Evolutionary conservation across 2,888 invertebrate genomes (phyloP).

Genomic region (Neoscelio sp.): DNA sequence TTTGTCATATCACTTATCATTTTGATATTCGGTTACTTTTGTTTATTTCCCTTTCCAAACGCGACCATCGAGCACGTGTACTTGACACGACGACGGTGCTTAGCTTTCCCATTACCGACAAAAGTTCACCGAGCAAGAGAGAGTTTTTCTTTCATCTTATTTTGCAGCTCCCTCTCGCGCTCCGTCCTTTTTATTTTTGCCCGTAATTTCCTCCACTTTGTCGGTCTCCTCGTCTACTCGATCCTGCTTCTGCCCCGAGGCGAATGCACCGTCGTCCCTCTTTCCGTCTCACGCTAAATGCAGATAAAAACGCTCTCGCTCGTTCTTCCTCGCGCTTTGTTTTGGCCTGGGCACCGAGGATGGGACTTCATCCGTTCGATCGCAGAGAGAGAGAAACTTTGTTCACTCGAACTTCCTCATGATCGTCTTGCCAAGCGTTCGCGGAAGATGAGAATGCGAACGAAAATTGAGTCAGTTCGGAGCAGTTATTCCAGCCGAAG

Average conservation of each 20-base stretch:
- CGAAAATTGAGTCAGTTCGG: conserved; percentile 51
- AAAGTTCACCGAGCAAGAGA: conserved; percentile 45
- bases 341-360: background rate
- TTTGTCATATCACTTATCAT: no score
- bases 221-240: conserved; percentile 51
- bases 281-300: no score
- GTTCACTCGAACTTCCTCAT: conserved; percentile 38
- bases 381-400: conserved; percentile 53
- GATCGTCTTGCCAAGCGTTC: conserved; percentile 52
- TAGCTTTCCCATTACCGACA: conserved; percentile 68
- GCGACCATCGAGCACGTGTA: conserved; percentile 29
- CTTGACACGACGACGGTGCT: conserved; percentile 58
- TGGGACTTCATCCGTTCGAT: conserved; percentile 57
- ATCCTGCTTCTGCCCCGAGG: conserved; percentile 58
- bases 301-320: conserved; percentile 40
- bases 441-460: conserved; percentile 29
- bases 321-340: conserved; percentile 32
- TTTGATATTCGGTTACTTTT: no score
- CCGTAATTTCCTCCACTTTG: conserved; percentile 70
- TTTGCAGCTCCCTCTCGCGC: background rate
- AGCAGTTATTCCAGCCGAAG: conserved; percentile 36
- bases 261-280: conserved; percentile 10
- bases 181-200: conserved; percentile 16
- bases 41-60: background rate
- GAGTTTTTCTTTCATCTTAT: conserved; percentile 35